Percentiles rank a stretch among this genome's conserved stretches.
These are phyloP conservation scores for Bombycilla garrulus DNA, from an alignment of 2,113 vertebrate species.

Conservation along the genomic window DNA sequence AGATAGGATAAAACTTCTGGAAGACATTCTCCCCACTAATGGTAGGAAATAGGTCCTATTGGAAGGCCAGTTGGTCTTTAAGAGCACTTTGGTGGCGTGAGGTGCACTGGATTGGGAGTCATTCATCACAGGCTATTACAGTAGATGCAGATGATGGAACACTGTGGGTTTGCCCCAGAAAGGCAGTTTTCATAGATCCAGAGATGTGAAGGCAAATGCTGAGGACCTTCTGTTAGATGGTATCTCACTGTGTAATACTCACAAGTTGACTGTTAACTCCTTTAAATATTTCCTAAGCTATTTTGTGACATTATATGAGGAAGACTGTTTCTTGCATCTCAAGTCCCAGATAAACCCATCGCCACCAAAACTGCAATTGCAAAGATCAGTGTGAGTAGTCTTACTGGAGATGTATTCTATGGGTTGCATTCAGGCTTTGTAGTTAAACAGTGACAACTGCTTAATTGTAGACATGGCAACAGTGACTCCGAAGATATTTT, in stretches of 20 bases:
- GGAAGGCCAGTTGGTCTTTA: background rate
- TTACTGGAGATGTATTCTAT: background rate
- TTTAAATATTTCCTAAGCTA: background rate
- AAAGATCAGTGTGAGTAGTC: background rate
- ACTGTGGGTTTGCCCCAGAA: background rate
- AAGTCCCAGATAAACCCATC: background rate
- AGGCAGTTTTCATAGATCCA: background rate
- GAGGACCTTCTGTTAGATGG: background rate
- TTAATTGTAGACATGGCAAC: background rate
- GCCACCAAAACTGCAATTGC: background rate
- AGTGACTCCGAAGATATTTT: background rate
- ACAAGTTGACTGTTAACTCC: background rate
- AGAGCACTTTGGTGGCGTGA: background rate
- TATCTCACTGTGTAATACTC: background rate
- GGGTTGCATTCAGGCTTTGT: background rate
- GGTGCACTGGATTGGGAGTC: background rate
- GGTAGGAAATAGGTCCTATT: background rate
- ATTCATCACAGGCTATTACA: background rate
- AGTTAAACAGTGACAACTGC: background rate
- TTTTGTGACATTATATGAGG: background rate
- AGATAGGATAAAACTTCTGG: background rate
- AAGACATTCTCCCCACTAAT: rapidly evolving
- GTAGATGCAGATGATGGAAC: background rate
- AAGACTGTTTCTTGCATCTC: background rate
- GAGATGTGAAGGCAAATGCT: background rate